Base-by-base conservation (phyloP, 1,140 invertebrate genomes). In the Trissolcus basalis region DNA sequence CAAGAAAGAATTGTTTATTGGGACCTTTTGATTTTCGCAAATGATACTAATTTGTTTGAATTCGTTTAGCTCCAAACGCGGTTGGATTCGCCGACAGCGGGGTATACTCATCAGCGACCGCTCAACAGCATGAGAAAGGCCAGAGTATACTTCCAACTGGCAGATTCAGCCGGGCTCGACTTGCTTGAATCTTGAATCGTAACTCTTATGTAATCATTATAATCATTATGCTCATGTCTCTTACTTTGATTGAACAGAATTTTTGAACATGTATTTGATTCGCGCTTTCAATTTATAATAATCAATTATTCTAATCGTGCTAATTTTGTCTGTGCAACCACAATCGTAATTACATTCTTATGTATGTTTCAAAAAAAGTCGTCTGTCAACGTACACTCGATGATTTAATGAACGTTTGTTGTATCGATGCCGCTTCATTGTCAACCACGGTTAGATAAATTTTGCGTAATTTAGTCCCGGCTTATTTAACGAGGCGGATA, bases 61-160 rank as follows among this genome's bases (percentile, higher is more conserved):
- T 85, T 86, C 78, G 77, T 86, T 85, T 82, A 86, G 83, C 83
- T 85, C 81, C 50, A 67, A 68, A 81, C 78, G 60, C 80, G 81
- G 81, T 83, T 86, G 85, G 65, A 87, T 88, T 88, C 80, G 81
- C 82, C 84, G 84, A 84, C 32, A 84, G 73, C 81, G 85, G 80
- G 87, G 86, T 88, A 88, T 88, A 88, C 86, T 88, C 86, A 88
- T 78, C 83, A 86, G 81, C 82, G 77, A 88, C 86, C 86, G 80
- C 86, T 88, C 86, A 88, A 87, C 86, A 88, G 86, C 87, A 88
- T 88, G 86, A 88, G 86, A 88, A 87, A 80, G 86, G 86, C 85
- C 70, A 81, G 86, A 88, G 86, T 88, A 87, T 88, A 88, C 86
- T 87, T 88, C 85, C 82, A 85, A 79, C 83, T 87, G 86, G 85